Evolutionary conservation across 92 coral and sea anemone genomes (phyloP).

Genomic region (Micromussa lordhowensis): DNA sequence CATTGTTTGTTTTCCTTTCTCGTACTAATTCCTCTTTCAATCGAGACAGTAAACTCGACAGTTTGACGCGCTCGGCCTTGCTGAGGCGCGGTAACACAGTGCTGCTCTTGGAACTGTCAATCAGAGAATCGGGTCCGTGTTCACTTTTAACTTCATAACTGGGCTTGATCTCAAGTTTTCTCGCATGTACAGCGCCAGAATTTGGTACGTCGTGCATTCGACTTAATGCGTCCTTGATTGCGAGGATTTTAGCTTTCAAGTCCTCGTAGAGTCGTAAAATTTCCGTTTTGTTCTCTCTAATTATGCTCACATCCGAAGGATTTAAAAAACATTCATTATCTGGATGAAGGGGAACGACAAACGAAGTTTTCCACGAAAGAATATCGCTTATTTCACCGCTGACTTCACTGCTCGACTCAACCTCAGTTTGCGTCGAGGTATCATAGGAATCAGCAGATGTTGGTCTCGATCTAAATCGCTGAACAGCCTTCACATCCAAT

Average conservation of each 20-base stretch:
- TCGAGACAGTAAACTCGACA: constrained; percentile 62
- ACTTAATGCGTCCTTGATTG: constrained; percentile 73
- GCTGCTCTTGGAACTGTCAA: background rate
- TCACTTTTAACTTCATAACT: constrained; percentile 28
- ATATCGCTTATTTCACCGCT: constrained; percentile 80
- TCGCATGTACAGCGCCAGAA: constrained; percentile 32
- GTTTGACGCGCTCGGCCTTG: constrained; percentile 66
- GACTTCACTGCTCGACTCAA: constrained; percentile 60
- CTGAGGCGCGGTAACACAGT: constrained; percentile 59
- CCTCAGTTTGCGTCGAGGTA: constrained; percentile 60
- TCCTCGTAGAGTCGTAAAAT: constrained; percentile 84
- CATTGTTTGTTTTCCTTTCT: constrained; percentile 53
- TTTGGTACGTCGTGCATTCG: constrained; percentile 26
- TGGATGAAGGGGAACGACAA: constrained; percentile 66
- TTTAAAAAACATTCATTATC: constrained; percentile 83
- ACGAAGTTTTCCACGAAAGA: constrained; percentile 52
- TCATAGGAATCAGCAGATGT: constrained; percentile 71
- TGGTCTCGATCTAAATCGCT: constrained; percentile 47
- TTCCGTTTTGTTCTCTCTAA: constrained; percentile 86
- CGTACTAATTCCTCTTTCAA: constrained; percentile 61
- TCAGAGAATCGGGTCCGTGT: background rate
- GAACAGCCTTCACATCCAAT: constrained; percentile 53
- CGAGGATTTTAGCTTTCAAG: constrained; percentile 74
- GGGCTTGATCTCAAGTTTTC: constrained; percentile 17
- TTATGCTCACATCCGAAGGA: constrained; percentile 85